Conservation (phyloP, 2,113 vertebrate species). For the Riparia riparia region DNA sequence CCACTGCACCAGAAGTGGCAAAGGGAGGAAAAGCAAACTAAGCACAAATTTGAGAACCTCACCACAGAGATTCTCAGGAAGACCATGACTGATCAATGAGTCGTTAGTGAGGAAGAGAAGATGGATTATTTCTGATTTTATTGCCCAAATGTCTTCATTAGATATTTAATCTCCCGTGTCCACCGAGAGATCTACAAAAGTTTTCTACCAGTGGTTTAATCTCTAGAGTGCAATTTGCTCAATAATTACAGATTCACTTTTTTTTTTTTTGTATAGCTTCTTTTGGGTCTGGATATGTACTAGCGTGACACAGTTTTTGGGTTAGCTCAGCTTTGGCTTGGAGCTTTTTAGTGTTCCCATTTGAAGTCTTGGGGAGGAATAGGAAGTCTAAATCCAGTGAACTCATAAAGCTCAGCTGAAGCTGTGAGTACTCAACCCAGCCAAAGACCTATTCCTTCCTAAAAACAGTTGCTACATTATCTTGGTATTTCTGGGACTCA, state of each 20-base stretch:
- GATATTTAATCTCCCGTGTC: neutral
- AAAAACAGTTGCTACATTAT: neutral
- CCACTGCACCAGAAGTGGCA: conserved; percentile 40
- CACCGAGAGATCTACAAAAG: neutral
- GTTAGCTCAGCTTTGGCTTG: neutral
- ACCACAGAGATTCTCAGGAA: neutral
- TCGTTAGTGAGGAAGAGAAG: neutral
- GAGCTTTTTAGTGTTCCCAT: neutral
- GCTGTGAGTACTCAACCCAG: neutral
- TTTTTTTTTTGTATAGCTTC: neutral
- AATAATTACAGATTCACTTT: neutral
- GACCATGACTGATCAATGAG: neutral
- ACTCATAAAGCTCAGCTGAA: neutral
- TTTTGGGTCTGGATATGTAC: neutral
- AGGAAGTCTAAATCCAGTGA: neutral
- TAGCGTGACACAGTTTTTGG: neutral
- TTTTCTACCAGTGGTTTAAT: neutral
- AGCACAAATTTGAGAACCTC: conserved; percentile 52
- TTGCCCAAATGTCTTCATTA: neutral
- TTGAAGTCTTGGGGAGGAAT: neutral
- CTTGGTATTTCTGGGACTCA: neutral
- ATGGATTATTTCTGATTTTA: neutral
- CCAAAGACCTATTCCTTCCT: neutral
- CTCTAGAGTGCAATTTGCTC: neutral
- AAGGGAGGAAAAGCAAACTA: conserved; percentile 53